phyloP scores from a whole-genome alignment of 2,113 vertebrate species.

The Bettongia penicillata region DNA sequence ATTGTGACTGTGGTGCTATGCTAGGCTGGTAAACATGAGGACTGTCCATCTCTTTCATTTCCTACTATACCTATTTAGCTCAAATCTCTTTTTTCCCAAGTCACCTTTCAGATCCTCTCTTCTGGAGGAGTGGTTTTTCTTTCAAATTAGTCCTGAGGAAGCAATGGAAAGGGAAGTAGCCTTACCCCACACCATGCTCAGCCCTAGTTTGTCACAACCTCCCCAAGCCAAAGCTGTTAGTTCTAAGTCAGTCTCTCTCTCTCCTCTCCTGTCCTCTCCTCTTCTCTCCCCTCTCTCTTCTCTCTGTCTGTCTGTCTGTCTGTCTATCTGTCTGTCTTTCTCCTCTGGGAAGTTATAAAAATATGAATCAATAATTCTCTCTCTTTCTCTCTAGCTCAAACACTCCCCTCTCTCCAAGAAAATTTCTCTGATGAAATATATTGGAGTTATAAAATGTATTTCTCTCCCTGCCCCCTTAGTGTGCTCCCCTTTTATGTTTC shows the following conservation, averaged over 20 bases:
- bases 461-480: background rate
- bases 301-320: too few species aligned
- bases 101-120: background rate
- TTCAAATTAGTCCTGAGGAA: background rate
- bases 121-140: background rate
- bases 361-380: background rate
- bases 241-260: background rate
- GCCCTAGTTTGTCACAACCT: background rate
- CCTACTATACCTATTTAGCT: background rate
- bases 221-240: background rate
- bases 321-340: too few species aligned
- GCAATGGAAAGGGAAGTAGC: background rate
- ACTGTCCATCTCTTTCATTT: background rate
- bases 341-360: background rate
- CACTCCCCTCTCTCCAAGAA: background rate
- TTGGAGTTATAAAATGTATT: background rate
- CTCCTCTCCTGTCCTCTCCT: background rate
- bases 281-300: too few species aligned
- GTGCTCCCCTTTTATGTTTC: background rate
- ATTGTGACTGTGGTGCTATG: background rate
- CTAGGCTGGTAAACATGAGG: background rate
- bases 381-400: background rate
- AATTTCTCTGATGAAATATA: background rate
- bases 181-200: background rate
- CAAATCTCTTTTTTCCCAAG: background rate